phyloP scores from a whole-genome alignment of 1,140 invertebrate species.

The Pachyrhynchus sulphureomaculatus region DNA sequence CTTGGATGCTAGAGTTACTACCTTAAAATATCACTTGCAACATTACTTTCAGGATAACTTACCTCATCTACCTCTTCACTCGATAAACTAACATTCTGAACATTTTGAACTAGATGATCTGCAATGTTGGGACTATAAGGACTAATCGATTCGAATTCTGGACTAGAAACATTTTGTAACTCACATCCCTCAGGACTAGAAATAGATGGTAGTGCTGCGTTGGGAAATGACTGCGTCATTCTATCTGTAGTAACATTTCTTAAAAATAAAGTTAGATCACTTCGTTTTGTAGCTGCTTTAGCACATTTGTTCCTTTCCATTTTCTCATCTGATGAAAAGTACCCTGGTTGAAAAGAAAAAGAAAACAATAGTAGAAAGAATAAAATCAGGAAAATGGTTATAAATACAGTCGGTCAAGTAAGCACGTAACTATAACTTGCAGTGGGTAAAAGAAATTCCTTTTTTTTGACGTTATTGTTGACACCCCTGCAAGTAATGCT shows the following conservation, averaged over 20 bases:
- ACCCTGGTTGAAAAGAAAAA: conserved; percentile 44
- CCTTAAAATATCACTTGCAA: too few species aligned
- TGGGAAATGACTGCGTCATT: conserved; percentile 52
- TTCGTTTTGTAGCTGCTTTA: conserved; percentile 48
- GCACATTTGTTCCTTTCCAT: conserved; percentile 42
- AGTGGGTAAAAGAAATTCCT: too few species aligned
- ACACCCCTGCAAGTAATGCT: too few species aligned
- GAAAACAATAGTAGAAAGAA: too few species aligned
- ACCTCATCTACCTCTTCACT: conserved; percentile 6
- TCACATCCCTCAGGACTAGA: conserved; percentile 53
- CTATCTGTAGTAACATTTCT: conserved; percentile 53
- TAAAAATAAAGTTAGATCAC: conserved; percentile 55
- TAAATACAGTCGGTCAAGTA: too few species aligned
- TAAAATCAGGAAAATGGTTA: too few species aligned
- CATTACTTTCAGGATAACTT: too few species aligned
- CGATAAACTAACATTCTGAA: conserved; percentile 2
- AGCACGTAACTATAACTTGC: too few species aligned
- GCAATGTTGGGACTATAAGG: conserved; percentile 47
- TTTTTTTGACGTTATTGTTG: too few species aligned
- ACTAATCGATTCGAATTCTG: conserved; percentile 60
- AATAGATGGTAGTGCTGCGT: conserved; percentile 37
- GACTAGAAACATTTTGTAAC: conserved; percentile 59
- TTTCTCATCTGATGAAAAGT: conserved; percentile 66
- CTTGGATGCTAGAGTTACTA: too few species aligned
- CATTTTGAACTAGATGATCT: not conserved